Percentiles rank a stretch among this genome's conserved stretches.
Conservation (phyloP, 2,888 invertebrate species). For the Lampropteryx suffumata region DNA sequence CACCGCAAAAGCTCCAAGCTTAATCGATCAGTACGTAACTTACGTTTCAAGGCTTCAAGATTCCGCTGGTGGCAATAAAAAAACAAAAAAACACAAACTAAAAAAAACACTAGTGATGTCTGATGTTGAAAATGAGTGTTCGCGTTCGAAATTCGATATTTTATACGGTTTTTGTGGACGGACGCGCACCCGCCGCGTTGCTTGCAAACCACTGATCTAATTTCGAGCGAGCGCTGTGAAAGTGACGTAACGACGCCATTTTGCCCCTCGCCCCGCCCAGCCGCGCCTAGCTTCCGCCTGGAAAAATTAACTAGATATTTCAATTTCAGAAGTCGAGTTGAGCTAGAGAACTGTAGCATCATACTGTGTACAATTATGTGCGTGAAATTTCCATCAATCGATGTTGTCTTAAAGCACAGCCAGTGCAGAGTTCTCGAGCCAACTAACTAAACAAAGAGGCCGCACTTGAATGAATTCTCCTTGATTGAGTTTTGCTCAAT, state of each 20-base stretch:
- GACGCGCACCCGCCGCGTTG: conserved; percentile 49
- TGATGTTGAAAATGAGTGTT: conserved; percentile 14
- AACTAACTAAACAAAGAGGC: no score
- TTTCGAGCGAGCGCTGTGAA: conserved; percentile 74
- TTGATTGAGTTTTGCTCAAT: no score
- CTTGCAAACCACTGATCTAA: conserved; percentile 75
- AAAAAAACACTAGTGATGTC: conserved; percentile 35
- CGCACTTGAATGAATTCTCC: no score
- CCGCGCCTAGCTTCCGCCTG: conserved; percentile 45
- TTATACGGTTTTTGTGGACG: conserved; percentile 33
- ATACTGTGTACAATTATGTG: conserved; percentile 43
- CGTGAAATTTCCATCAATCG: conserved; percentile 44
- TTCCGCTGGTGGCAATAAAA: conserved; percentile 43
- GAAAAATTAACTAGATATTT: conserved; percentile 58
- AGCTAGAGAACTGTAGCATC: conserved; percentile 47
- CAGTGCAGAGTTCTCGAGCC: no score
- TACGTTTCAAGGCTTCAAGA: conserved; percentile 50
- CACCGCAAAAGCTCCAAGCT: conserved; percentile 54
- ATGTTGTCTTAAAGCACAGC: conserved; percentile 36
- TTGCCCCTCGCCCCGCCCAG: conserved; percentile 55
- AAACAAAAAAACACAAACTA: conserved; percentile 38
- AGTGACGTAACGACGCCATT: conserved; percentile 79
- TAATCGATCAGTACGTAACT: conserved; percentile 59
- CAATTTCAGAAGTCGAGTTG: conserved; percentile 68
- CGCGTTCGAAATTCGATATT: conserved; percentile 29